Evolutionary conservation across 2,113 vertebrate species (phyloP), one percentile per base, ranked within the genome.

Genomic region (Pleuronectes platessa): DNA sequence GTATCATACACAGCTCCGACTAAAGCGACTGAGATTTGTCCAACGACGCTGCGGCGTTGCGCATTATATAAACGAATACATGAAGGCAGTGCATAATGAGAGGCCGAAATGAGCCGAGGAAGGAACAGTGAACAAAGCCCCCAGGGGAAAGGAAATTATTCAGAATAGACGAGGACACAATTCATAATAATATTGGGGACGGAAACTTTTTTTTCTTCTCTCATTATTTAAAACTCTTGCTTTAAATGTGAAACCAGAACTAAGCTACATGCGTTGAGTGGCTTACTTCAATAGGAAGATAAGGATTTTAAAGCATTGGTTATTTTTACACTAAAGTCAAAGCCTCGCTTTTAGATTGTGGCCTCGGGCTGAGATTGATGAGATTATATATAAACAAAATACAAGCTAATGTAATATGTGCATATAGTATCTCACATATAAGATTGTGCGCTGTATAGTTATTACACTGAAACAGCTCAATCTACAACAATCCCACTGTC

Each of bases 11-110:
- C 71, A 67, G 68, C 62, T 59, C 47, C 79, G 78, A 68, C 72
- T 70, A 79, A 82, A 70, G 79, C 42, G 53, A 82, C 83, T 74
- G 26, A 74, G 81, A 84, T 84, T 82, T 55, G 60, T 78, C 87
- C 85, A 84, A 87, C 76, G 67, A 79, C 76, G 85, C 81, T 58
- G 82, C 81, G 73, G 86, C 27, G 67, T 81, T 88, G 84, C 31
- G 75, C 75, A 79, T 89, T 87, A 89, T 83, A 86, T 83, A 89
- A 89, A 90, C 53, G 68, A 86, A 89, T 86, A 86, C 82, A 88
- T 89, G 83, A 89, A 92, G 88, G 83, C 82, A 89, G 91, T 89
- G 83, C 79, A 88, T 90, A 89, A 89, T 86, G 78, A 89, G 79
- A 71, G 85, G 85, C 68, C 79, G 75, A 87, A 93, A 88, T 84